Conservation (phyloP, 1,140 invertebrate genomes). For the Asobara japonica region DNA sequence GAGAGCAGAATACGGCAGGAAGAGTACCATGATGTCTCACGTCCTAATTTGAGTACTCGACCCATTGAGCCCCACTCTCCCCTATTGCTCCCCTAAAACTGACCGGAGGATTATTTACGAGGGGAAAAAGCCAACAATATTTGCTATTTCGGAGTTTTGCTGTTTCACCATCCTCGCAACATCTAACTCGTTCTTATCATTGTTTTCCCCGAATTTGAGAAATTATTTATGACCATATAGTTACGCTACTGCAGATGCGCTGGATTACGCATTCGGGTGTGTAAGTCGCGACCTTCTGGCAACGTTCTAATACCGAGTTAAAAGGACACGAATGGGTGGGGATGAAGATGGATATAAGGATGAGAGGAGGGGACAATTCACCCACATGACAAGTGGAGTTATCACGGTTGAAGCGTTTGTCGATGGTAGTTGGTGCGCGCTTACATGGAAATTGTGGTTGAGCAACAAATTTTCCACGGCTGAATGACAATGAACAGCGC, state of each 20-base stretch:
- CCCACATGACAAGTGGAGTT: constrained; percentile 23
- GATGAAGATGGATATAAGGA: background rate
- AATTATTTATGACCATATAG: no score
- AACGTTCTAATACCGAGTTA: background rate
- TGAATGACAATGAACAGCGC: constrained; percentile 26
- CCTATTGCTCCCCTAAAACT: no score
- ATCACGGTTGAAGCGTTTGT: constrained; percentile 20
- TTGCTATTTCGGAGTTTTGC: no score
- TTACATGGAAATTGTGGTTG: constrained; percentile 44
- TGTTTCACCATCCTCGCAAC: no score
- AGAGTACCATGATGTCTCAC: no score
- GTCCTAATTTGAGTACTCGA: no score
- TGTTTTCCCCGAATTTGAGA: no score
- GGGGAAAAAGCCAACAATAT: no score
- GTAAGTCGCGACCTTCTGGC: background rate
- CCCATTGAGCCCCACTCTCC: no score
- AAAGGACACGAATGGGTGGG: background rate
- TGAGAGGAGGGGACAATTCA: constrained; percentile 8
- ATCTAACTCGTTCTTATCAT: no score
- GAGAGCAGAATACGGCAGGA: no score
- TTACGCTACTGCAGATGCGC: background rate
- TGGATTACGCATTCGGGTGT: background rate
- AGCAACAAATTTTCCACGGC: constrained; percentile 36
- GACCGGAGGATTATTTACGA: no score
- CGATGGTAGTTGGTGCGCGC: constrained; percentile 39